Percentiles rank a stretch among this genome's conserved stretches.
Conservation (phyloP, 2,797 vertebrate species). For the Babyrousa celebensis region DNA sequence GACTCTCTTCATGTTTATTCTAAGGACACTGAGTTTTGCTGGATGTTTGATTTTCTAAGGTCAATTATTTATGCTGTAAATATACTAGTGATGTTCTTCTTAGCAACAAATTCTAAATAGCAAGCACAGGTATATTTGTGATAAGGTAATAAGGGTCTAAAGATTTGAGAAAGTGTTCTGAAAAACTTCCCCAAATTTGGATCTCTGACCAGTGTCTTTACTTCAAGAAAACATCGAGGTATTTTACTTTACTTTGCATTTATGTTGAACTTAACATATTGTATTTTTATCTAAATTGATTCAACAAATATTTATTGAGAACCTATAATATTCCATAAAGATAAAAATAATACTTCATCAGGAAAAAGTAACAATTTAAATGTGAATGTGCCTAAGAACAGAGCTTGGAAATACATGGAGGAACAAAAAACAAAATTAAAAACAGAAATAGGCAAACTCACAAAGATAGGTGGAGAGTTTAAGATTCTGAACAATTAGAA, state of each 20-base stretch:
- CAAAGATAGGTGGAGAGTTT: slow-evolving; percentile 14
- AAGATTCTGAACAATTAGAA: neutral
- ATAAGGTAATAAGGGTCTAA: neutral
- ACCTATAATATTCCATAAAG: neutral
- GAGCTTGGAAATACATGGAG: slow-evolving; percentile 3
- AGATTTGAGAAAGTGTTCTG: neutral
- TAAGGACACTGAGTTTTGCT: neutral
- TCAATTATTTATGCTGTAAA: neutral
- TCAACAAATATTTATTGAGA: neutral
- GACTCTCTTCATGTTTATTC: neutral
- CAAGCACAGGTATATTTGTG: neutral
- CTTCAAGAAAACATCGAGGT: neutral
- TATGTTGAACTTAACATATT: neutral
- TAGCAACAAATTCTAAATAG: neutral
- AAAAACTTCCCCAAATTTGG: neutral
- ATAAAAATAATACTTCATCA: neutral
- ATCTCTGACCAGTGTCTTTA: neutral
- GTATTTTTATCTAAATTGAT: neutral
- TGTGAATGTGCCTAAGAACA: neutral
- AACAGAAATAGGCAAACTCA: slow-evolving; percentile 2
- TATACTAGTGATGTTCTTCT: neutral
- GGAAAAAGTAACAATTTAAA: neutral
- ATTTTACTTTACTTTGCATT: neutral
- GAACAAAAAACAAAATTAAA: slow-evolving; percentile 2
- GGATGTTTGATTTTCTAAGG: neutral